Evolutionary conservation across 2,797 vertebrate species (phyloP).

Genomic region (Coranthus polyacanthus): DNA sequence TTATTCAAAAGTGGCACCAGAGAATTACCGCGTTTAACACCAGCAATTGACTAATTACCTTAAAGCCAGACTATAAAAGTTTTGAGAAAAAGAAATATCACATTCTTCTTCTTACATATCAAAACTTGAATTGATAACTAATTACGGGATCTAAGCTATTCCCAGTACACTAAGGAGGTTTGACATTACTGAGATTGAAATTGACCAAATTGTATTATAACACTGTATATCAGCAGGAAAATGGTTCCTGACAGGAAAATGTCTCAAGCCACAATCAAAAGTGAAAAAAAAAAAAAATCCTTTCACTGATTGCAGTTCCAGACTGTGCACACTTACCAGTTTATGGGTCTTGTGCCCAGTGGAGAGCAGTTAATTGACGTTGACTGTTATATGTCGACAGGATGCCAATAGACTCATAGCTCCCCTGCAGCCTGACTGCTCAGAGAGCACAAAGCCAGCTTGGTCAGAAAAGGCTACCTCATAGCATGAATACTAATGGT

Average conservation of each 20-base stretch:
- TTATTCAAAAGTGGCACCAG: too few relatives aligned
- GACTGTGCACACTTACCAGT: constrained; percentile 17
- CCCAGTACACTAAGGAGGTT: too few relatives aligned
- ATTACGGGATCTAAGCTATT: too few relatives aligned
- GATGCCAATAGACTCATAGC: constrained; percentile 60
- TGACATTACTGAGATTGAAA: too few relatives aligned
- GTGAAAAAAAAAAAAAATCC: background rate
- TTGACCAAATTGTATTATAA: too few relatives aligned
- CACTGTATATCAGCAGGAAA: constrained; percentile 1
- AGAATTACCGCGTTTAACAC: too few relatives aligned
- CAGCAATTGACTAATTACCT: too few relatives aligned
- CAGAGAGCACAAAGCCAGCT: constrained; percentile 67
- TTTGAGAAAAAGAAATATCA: too few relatives aligned
- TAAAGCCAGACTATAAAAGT: too few relatives aligned
- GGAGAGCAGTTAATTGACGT: constrained; percentile 77
- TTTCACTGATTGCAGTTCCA: constrained; percentile 8
- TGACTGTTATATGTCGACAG: constrained; percentile 73
- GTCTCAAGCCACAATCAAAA: background rate
- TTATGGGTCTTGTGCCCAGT: constrained; percentile 31
- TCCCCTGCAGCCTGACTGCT: constrained; percentile 72
- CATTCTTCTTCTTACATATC: too few relatives aligned
- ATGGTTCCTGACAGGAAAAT: constrained; percentile 3
- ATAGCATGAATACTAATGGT: constrained; percentile 80
- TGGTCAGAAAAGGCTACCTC: constrained; percentile 69
- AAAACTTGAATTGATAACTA: too few relatives aligned